Base-by-base conservation (phyloP, 1,140 invertebrate genomes). In the Venturia canescens region DNA sequence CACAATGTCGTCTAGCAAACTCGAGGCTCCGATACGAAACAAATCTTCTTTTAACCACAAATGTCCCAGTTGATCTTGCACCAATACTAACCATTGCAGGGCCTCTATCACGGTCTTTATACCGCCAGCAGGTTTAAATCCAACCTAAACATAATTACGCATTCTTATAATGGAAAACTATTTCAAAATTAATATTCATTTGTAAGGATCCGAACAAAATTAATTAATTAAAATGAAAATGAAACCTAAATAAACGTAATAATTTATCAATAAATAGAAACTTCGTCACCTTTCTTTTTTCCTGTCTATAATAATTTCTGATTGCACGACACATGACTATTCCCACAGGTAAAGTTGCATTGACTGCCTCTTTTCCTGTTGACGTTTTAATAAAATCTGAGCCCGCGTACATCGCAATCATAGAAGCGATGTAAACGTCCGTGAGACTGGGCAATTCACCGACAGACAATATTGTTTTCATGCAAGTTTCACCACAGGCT, bases 371-470 rank as follows among this genome's bases (percentile, higher is more conserved):
- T 93, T 99, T 99, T 67, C 98, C 99, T 3, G 99, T 99, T 0
- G 98, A 99, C 31, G 99, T 99, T 92, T 99, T 99, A 74, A 99
- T 99, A 88, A 99, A 99, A 93, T 99, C 97, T 38, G 98, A 95
- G 26, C 98, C 98, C 81, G 98, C 98, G 94, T 97, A 94, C 97
- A 99, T 99, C 29, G 97, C 96, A 18, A 98, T 93, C 91, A 99
- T 94, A 26, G 98, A 97, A 2, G 97, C 97, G 87, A 96, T 96
- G 88, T 99, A 99, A n/a, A 96, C 95, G 93, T 99, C 98, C 76
- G 94, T 93, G 89, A 98, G 94, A 71, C 94, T 94, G n/a, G 95
- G 95, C 18, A 99, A 93, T 93, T 99, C 99, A 27, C 98, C 98
- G 57, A 97, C 96, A 6, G 98, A 97, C 78, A 99, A 92, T 87